Conservation (phyloP, 2,113 vertebrate genomes). For the Bothrops jararaca region DNA sequence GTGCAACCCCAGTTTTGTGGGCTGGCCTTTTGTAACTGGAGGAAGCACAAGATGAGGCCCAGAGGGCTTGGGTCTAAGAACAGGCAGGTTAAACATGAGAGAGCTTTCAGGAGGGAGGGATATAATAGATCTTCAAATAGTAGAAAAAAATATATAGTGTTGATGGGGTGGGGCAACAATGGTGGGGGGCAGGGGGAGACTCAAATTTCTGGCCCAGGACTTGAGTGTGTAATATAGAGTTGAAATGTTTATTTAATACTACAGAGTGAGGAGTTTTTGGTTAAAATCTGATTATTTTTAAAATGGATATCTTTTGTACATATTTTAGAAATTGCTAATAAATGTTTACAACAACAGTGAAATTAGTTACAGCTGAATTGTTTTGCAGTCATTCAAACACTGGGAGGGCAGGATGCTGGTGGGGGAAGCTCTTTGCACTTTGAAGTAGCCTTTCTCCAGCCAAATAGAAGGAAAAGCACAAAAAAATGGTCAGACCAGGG, state of each 20-base stretch:
- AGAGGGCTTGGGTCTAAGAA: background rate
- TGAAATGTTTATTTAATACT: slow-evolving; percentile 23
- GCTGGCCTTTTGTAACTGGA: background rate
- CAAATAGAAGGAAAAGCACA: background rate
- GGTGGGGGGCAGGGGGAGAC: too few relatives aligned
- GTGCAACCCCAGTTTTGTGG: background rate
- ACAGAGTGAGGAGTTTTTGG: background rate
- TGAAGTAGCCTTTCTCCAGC: background rate
- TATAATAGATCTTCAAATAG: background rate
- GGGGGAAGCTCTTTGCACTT: background rate
- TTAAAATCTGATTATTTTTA: slow-evolving; percentile 17
- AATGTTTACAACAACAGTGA: background rate
- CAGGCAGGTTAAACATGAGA: background rate
- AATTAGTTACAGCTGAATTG: background rate
- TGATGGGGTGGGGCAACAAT: too few relatives aligned
- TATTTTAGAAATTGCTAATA: slow-evolving; percentile 24
- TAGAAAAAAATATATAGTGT: background rate
- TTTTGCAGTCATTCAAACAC: background rate
- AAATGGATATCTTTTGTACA: slow-evolving; percentile 13
- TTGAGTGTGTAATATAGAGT: background rate
- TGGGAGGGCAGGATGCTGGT: background rate
- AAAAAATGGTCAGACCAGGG: background rate
- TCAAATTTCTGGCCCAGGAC: background rate
- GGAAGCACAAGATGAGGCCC: background rate
- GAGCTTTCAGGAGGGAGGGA: background rate